phyloP scores from a whole-genome alignment of 2,797 vertebrate species.

The Taenioides sp. region DNA sequence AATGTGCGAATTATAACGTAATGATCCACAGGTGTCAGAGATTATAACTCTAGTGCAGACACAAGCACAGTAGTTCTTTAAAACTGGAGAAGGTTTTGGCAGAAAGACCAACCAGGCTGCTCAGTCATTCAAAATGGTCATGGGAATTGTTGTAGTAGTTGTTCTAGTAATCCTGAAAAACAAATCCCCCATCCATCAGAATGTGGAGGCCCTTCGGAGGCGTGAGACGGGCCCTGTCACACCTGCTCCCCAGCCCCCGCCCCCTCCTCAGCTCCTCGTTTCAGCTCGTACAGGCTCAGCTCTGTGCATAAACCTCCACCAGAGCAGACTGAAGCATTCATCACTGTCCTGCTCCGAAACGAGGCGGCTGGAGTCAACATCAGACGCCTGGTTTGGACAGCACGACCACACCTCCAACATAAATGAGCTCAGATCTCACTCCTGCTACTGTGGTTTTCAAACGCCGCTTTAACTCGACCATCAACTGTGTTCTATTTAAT shows the following conservation, averaged over 20 bases:
- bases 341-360: constrained; percentile 87
- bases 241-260: constrained; percentile 63
- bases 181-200: constrained; percentile 68
- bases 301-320: constrained; percentile 85
- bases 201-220: constrained; percentile 61
- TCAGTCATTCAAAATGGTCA: too few relatives aligned
- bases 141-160: too few relatives aligned
- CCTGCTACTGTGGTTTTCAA: not conserved
- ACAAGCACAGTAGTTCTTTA: too few relatives aligned
- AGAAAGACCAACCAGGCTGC: too few relatives aligned
- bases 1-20: too few relatives aligned
- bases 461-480: not conserved
- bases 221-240: not conserved
- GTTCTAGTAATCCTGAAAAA: constrained; percentile 15
- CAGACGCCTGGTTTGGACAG: constrained; percentile 55
- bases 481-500: not conserved
- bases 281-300: constrained; percentile 60
- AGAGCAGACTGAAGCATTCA: constrained; percentile 80
- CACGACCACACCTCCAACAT: not conserved
- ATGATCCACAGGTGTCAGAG: too few relatives aligned
- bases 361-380: constrained; percentile 78
- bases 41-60: too few relatives aligned
- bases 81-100: too few relatives aligned
- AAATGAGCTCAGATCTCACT: not conserved
- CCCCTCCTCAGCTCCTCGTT: constrained; percentile 28